Evolutionary conservation across 2,888 invertebrate genomes (phyloP), one percentile per base, ranked within the genome.

Genomic region (Tenthredo amoena): DNA sequence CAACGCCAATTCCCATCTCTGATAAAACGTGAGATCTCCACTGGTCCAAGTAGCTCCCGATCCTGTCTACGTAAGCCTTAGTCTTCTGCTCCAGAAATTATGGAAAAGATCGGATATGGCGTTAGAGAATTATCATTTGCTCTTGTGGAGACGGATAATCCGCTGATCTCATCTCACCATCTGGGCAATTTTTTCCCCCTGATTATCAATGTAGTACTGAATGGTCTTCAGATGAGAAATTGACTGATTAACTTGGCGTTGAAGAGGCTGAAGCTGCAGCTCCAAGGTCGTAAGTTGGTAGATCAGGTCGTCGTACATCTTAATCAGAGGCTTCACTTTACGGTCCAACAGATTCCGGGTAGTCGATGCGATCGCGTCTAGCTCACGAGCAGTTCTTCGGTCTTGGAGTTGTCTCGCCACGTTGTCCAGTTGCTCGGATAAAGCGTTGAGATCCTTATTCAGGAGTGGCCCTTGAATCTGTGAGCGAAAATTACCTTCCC

Each of bases 281-380:
- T 97, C 97, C 77, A 97, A 91, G 50, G 96, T 96, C 0, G 97
- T 97, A 89, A 97, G 93, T 91, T 96, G 96, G 93, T 96, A 97
- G 6, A 97, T 95, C 85, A 97, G 95, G 87, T 96, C 96, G 84
- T 97, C 96, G 92, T 96, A 95, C 82, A 96, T 92, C 89, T 96
- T 96, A 92, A 96, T 96, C 89, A 97, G 92, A 5, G 96, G 96
- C 88, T 96, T 96, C 84, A 97, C 94, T 88, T 96, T 96, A 34
- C 95, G 95, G 40, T 95, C 93, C 87, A 96, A 95, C 34, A 97
- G 92, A 87, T 96, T 95, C 90, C 96, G 95, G 72, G 96, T 96
- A 88, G 96, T 94, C 55, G 95, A 94, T 0, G 95, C 95, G 76
- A 97, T 94, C 68, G 96, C 96, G 91, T 97, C 96, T 91, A 97